Evolutionary conservation across 2,888 invertebrate species (phyloP), one percentile per base, ranked within the genome.

Genomic region (Penaeus monodon): DNA sequence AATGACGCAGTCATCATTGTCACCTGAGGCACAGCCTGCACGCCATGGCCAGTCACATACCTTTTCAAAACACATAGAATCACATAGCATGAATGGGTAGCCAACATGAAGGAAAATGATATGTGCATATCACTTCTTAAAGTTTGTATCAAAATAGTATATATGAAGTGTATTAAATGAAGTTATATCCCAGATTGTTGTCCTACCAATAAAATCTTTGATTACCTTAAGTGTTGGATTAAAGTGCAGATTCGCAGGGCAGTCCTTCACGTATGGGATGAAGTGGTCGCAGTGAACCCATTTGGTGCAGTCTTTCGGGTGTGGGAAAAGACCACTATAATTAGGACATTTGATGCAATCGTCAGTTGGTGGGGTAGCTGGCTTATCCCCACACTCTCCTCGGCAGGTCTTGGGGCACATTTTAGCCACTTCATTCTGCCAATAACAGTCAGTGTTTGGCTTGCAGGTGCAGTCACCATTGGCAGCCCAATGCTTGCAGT

Each of bases 1-100:
- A 20, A 80, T 38, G 17, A 38, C 64, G 22, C 85, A 85, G 29
- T 73, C 49, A 33, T 65, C 33, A n/a, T 70, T 49, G 57, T 57
- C 14, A 44, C 84, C 44, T 0, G 80, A 81, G 22, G 68, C 38
- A 44, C 90, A 90, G 20, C 86, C 89, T 20, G 90, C 86, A 20
- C 73, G 20, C 22, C 83, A 78, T 24, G 89, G 86, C 88, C 89
- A 90, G 74, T 90, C 89, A 63, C 90, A 90, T 10, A 88, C 88
- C 38, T 80, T 63, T 12, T 3, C 24, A 63, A 78, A 33, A 20
- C 8, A 29, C 20, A 63, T 0, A 63, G 4, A 78, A 29, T 22
- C 10, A n/a, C 22, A 57, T 2, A 49, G 8, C 63, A 77, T 12
- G 8, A 3, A n/a, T 14, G 68, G 14, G 12, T 17, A 66, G 66